Conservation (phyloP, 2,113 vertebrate species). For the Zeus faber region DNA sequence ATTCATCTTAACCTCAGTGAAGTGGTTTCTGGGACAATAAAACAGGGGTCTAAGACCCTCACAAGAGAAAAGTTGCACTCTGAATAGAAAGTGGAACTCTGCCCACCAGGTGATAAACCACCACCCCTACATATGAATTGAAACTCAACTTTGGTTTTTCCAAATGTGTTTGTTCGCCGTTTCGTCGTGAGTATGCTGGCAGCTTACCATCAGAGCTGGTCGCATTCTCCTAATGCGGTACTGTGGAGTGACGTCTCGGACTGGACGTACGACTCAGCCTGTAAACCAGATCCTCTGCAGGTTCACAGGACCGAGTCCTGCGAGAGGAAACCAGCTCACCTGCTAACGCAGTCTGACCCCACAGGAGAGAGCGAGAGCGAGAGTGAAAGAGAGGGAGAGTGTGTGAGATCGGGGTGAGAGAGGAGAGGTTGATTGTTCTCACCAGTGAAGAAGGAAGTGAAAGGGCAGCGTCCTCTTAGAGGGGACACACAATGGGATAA, state of each 20-base stretch:
- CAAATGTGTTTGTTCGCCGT: too few relatives aligned
- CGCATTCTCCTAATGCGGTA: neutral
- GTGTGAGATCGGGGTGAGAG: slow-evolving; percentile 37
- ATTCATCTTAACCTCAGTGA: too few relatives aligned
- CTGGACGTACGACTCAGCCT: neutral
- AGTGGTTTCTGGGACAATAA: too few relatives aligned
- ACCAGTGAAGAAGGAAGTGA: slow-evolving; percentile 61
- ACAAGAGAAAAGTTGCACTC: too few relatives aligned
- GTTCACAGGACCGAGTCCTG: neutral
- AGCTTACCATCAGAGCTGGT: too few relatives aligned
- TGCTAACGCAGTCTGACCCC: slow-evolving; percentile 17
- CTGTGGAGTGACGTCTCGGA: neutral
- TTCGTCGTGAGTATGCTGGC: too few relatives aligned
- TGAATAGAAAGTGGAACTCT: too few relatives aligned
- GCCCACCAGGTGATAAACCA: too few relatives aligned
- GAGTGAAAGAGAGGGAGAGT: neutral
- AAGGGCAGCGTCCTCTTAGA: slow-evolving; percentile 65
- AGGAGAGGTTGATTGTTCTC: slow-evolving; percentile 61
- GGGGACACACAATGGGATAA: slow-evolving; percentile 56
- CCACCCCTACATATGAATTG: too few relatives aligned
- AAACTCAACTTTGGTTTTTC: too few relatives aligned
- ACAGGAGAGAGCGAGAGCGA: neutral
- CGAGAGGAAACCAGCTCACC: slow-evolving; percentile 26
- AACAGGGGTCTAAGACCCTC: too few relatives aligned
- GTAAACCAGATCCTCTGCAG: neutral